These are phyloP conservation scores for Himalopsyche anomala DNA, from an alignment of 2,888 invertebrate species.

Conservation along the genomic window DNA sequence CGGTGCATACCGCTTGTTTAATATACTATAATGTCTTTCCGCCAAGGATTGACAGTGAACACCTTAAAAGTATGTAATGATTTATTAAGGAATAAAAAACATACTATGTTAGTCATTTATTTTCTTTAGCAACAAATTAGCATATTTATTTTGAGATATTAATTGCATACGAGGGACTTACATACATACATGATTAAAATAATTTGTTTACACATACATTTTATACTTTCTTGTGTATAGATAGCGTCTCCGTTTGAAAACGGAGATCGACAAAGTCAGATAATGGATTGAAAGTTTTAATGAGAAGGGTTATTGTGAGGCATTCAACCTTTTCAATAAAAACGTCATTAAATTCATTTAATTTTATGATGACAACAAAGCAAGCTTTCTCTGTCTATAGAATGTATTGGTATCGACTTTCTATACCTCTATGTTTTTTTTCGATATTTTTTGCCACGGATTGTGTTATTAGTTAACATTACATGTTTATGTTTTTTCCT, in stretches of 20 bases:
- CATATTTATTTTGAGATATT: neutral
- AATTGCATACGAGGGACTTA: neutral
- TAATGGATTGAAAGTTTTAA: neutral
- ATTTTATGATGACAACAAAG: neutral
- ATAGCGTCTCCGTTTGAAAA: neutral
- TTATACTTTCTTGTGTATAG: neutral
- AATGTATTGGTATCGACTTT: too few relatives aligned
- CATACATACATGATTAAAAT: neutral
- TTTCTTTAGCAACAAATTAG: too few relatives aligned
- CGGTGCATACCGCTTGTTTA: too few relatives aligned
- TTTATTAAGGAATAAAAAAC: too few relatives aligned
- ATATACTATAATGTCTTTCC: too few relatives aligned
- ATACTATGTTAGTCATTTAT: too few relatives aligned
- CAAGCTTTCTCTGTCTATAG: too few relatives aligned
- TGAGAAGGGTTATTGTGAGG: neutral
- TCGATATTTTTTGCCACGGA: too few relatives aligned
- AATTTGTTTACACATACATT: neutral
- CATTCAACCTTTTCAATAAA: neutral
- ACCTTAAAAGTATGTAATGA: neutral
- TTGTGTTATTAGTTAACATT: too few relatives aligned
- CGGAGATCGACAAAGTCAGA: neutral
- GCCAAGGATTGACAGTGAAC: neutral
- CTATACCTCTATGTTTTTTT: too few relatives aligned
- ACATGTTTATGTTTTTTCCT: too few relatives aligned
- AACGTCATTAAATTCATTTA: neutral